Evolutionary conservation across 2,888 invertebrate species (phyloP).

Genomic region (Euzophera pinguis): DNA sequence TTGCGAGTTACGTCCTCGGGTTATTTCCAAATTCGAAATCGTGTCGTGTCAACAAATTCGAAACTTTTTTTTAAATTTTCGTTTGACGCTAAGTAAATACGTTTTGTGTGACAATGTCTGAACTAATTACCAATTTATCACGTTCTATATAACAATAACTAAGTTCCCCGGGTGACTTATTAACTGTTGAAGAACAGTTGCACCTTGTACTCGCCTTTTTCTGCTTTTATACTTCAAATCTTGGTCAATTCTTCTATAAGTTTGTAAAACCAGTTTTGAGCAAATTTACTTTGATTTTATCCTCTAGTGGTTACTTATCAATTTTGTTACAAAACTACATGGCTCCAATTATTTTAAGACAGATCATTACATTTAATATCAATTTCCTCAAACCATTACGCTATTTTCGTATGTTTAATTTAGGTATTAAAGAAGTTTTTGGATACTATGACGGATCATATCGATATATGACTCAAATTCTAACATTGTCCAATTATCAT

Average conservation of each 20-base stretch:
- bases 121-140: constrained; percentile 13
- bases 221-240: constrained; percentile 13
- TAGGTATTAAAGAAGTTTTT: too few species aligned
- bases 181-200: too few species aligned
- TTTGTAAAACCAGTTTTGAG: constrained; percentile 17
- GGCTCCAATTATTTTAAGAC: too few species aligned
- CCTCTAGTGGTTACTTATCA: too few species aligned
- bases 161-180: constrained; percentile 9
- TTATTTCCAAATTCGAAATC: constrained; percentile 4
- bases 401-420: too few species aligned
- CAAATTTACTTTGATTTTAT: constrained; percentile 20
- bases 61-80: constrained; percentile 5
- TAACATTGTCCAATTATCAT: too few species aligned
- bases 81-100: constrained; percentile 11
- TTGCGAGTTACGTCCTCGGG: constrained; percentile 23
- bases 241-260: constrained; percentile 20
- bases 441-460: too few species aligned
- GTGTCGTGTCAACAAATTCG: background rate
- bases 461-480: too few species aligned
- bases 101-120: constrained; percentile 9
- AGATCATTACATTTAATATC: too few species aligned
- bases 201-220: constrained; percentile 13
- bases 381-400: too few species aligned
- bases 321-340: too few species aligned
- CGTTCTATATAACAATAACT: constrained; percentile 19